Percentiles rank a stretch among this genome's conserved stretches.
These are phyloP conservation scores for Drosophila truncata DNA, from an alignment of 1,140 invertebrate genomes.

Conservation along the genomic window DNA sequence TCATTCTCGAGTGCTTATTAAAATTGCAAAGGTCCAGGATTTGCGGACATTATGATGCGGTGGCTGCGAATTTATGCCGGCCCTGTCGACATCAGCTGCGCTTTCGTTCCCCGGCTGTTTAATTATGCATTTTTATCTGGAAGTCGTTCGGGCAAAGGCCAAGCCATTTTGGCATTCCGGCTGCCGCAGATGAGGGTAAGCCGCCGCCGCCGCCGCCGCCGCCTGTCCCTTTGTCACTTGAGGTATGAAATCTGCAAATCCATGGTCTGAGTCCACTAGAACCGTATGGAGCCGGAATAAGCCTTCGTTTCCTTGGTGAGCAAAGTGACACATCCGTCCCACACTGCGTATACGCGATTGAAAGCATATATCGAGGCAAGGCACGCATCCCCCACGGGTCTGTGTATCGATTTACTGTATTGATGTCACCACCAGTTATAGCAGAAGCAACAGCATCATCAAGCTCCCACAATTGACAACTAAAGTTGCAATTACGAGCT, in stretches of 20 bases:
- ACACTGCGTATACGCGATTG: slow-evolving; percentile 58
- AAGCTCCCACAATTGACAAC: slow-evolving; percentile 35
- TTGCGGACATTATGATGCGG: slow-evolving; percentile 84
- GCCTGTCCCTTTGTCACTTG: slow-evolving; percentile 41
- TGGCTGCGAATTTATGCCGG: slow-evolving; percentile 77
- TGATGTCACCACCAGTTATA: slow-evolving; percentile 28
- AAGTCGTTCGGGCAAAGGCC: slow-evolving; percentile 43
- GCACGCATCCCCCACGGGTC: slow-evolving; percentile 11
- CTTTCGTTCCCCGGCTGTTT: slow-evolving; percentile 49
- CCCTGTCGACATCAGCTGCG: slow-evolving; percentile 55
- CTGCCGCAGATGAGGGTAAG: slow-evolving; percentile 16
- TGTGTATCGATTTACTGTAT: slow-evolving; percentile 30
- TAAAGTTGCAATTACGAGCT: slow-evolving; percentile 47
- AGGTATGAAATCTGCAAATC: slow-evolving; percentile 48
- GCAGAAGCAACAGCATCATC: not conserved
- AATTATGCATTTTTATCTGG: slow-evolving; percentile 82
- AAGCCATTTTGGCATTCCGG: slow-evolving; percentile 35
- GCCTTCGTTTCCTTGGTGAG: slow-evolving; percentile 5
- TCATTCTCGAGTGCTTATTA: slow-evolving; percentile 84
- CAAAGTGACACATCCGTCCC: slow-evolving; percentile 24
- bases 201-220: not conserved
- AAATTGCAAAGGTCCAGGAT: slow-evolving; percentile 80
- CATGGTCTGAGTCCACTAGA: slow-evolving; percentile 38
- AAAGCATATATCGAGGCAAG: not conserved
- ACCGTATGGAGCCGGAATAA: slow-evolving; percentile 20